Evolutionary conservation across 2,797 vertebrate genomes (phyloP).

Genomic region (Dicrostonyx torquatus): DNA sequence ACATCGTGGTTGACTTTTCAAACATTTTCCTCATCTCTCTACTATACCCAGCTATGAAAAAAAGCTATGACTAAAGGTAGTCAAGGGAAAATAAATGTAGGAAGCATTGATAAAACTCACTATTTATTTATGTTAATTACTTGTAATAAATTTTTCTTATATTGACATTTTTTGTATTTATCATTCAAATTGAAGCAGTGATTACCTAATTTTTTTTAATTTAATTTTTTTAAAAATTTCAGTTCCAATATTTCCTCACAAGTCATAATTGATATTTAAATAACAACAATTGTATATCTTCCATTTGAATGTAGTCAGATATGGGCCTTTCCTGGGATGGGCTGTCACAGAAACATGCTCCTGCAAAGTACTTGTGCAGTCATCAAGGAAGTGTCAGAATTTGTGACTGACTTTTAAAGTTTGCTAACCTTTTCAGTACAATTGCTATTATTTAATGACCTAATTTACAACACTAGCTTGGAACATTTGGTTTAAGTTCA

Average conservation of each 20-base stretch:
- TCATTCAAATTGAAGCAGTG: not conserved
- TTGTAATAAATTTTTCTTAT: not conserved
- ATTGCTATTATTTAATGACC: constrained; percentile 52
- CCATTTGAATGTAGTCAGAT: accelerated
- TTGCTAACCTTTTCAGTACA: constrained; percentile 41
- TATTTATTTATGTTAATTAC: not conserved
- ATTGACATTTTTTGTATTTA: not conserved
- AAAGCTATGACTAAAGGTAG: not conserved
- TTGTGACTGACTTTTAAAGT: not conserved
- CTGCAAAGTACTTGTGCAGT: not conserved
- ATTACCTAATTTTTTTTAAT: not conserved
- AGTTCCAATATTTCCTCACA: constrained; percentile 4
- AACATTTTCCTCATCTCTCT: not conserved
- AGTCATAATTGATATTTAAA: constrained; percentile 43
- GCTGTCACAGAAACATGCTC: not conserved
- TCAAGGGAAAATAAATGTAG: not conserved
- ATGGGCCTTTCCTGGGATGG: constrained; percentile 32
- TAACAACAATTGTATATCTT: constrained; percentile 25
- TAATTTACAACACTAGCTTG: constrained; percentile 21
- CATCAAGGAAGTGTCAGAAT: constrained; percentile 50
- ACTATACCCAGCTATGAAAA: not conserved
- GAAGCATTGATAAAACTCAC: not conserved
- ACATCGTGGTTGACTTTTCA: not conserved
- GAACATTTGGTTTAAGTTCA: not conserved
- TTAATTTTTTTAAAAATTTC: too few relatives aligned